Base-by-base conservation (phyloP, 64 coral and sea anemone genomes). In the Cladopsammia gracilis region DNA sequence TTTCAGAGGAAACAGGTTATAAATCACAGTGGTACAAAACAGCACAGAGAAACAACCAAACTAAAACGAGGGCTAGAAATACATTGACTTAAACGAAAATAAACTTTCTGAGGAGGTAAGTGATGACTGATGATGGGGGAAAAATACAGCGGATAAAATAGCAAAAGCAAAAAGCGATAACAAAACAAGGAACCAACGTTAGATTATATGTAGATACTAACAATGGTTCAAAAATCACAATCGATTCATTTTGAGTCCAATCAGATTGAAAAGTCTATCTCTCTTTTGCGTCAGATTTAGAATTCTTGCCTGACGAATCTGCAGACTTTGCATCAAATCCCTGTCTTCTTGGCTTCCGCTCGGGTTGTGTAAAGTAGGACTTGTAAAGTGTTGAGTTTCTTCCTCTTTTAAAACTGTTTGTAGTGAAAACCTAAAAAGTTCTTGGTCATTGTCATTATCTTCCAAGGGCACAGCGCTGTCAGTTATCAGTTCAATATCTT, bases 301-400 rank as follows among this genome's bases (percentile, higher is more conserved):
- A 26, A 84, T 84, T 49, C 80, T 66, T 5, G 58, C 62, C 8
- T 68, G 60, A 15, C 80, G 80, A 22, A 84, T 67, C 42, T 84
- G 60, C 20, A 84, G 12, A 51, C 80, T 84, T 62, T 84, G 80
- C 60, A 67, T 67, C 44, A 84, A 84, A 67, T 84, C 80, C 7
- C 51, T 44, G 18, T 84, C 80, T 15, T 84, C 79, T 47, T 45
- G 45, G 19, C 60, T 50, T 48, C 45, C 62, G 47, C 43, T 68
- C 11, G 61, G 45, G 47, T 66, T 84, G 64, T 67, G 19, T 23
- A 62, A 23, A 14, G 44, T 3, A 20, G 80, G 60, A 25, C 61
- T 84, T 66, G 62, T 68, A 11, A 48, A 84, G 10, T 20, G 6
- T 84, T 67, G 18, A 47, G 15, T 16, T 51, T 10, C 19, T 50